Percentiles rank a stretch among this genome's conserved stretches.
These are phyloP conservation scores for Lineus longissimus DNA, from an alignment of 1,140 invertebrate genomes.

Conservation along the genomic window DNA sequence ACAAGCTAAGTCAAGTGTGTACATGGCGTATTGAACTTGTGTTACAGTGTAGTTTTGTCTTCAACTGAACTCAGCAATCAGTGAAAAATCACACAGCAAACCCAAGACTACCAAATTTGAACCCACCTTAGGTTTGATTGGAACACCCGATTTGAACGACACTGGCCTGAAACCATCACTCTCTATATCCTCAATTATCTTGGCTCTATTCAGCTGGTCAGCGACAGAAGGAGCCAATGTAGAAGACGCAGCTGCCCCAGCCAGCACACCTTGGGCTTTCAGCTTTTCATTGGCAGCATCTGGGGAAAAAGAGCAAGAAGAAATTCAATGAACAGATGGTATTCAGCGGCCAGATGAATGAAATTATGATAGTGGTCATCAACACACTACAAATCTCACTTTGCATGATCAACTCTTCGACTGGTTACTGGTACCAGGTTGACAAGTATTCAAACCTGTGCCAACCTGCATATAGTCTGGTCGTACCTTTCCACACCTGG, in stretches of 20 bases:
- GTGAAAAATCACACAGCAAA: too few species aligned
- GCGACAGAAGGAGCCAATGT: slow-evolving; percentile 3
- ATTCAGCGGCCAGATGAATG: background rate
- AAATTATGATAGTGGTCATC: background rate
- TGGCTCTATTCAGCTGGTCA: slow-evolving; percentile 26
- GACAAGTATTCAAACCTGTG: too few species aligned
- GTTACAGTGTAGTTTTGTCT: too few species aligned
- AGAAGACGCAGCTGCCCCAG: background rate
- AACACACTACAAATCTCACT: background rate
- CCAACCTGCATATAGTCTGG: too few species aligned
- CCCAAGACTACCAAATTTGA: too few species aligned
- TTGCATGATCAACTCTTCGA: background rate
- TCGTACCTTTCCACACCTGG: too few species aligned
- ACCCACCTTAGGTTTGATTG: too few species aligned
- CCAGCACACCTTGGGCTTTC: slow-evolving; percentile 22
- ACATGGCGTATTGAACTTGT: too few species aligned
- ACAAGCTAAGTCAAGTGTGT: too few species aligned
- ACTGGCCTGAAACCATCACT: slow-evolving; percentile 25
- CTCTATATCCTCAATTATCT: slow-evolving; percentile 30
- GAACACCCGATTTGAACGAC: slow-evolving; percentile 21
- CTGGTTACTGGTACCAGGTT: background rate
- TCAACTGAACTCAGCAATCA: too few species aligned
- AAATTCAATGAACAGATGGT: background rate
- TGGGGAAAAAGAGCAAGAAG: slow-evolving; percentile 8
- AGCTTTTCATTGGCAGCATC: slow-evolving; percentile 36